Conservation (phyloP, 2,888 invertebrate genomes). For the Drosophila pseudotakahashii region DNA sequence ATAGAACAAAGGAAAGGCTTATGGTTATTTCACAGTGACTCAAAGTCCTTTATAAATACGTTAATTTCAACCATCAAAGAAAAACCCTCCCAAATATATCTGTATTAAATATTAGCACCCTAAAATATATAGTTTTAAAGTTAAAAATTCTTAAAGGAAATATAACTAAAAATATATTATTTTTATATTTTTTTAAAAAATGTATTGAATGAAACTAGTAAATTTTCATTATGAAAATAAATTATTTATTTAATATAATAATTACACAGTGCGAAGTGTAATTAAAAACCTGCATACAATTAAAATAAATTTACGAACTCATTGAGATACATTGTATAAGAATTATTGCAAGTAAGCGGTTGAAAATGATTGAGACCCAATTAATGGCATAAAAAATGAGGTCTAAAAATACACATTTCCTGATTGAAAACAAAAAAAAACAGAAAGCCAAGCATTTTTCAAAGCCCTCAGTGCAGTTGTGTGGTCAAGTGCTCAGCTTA, state of each 20-base stretch:
- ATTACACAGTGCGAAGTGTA: not conserved
- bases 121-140: no score
- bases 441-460: not conserved
- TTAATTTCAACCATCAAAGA: no score
- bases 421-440: not conserved
- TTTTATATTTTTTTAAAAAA: no score
- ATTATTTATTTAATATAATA: not conserved
- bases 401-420: not conserved
- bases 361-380: not conserved
- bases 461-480: not conserved
- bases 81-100: no score
- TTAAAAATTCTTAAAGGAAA: no score
- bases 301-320: not conserved
- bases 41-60: not conserved
- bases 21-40: not conserved
- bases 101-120: no score
- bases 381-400: not conserved
- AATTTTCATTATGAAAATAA: no score
- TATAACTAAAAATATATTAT: no score
- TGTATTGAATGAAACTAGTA: no score
- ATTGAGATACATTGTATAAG: not conserved
- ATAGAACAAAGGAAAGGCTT: not conserved
- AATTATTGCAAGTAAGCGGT: not conserved
- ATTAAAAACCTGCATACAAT: not conserved
- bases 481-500: constrained; percentile 10